Evolutionary conservation across 2,113 vertebrate species (phyloP).

Genomic region (sheep (Ovis aries)): ARS-UI_Ramb_v3.0 NC_056059.1:77204501-77205000

Average conservation of each 20-base stretch:
- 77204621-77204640: neutral
- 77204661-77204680: neutral
- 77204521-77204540: neutral
- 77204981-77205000: neutral
- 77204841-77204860: neutral
- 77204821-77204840: neutral
- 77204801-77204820: neutral
- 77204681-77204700: neutral
- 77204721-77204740: neutral
- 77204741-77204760: neutral
- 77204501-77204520: neutral
- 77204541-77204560: neutral
- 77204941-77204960: neutral
- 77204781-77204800: neutral
- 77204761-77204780: neutral
- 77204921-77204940: neutral
- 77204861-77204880: neutral
- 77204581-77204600: neutral
- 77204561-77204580: accelerated
- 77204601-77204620: neutral
- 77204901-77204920: neutral
- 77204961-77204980: neutral
- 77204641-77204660: accelerated
- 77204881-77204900: neutral
- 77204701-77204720: neutral